Evolutionary conservation across 2,797 vertebrate species (phyloP), one percentile per base, ranked within the genome.

Genomic region (Anisognathus igniventris): DNA sequence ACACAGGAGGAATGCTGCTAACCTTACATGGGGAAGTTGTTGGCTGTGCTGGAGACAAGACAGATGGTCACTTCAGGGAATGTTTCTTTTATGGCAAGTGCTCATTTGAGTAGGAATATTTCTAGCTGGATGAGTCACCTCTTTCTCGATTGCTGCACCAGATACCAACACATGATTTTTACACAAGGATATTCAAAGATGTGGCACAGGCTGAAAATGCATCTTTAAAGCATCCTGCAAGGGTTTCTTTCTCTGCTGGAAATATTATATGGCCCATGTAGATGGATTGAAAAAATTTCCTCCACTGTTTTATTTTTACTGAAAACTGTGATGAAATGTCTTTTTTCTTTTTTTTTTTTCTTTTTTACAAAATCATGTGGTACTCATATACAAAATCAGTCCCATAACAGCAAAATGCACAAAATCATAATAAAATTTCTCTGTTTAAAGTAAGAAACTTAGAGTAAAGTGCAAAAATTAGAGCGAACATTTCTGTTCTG

Each of bases 391-490:
- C n/a, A 93, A 95, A 96, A 90, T 61, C 57, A 86, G 82, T 83
- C 42, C 48, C 56, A 71, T 25, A 48, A 64, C 57, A 84, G 78
- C 42, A 92, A 91, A 96, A 95, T 50, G 75, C 64, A 88, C 54
- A 71, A 90, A 86, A 86, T 74, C 57, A 95, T 71, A 65, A 78
- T 14, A 84, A 85, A 92, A 80, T 76, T n/a, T 30, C 44, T 89
- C 73, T 87, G 64, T 82, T 93, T 90, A 80, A 93, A 90, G 5
- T 90, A 87, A 92, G 86, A 60, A 77, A 73, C 50, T 97, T 96
- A 98, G 78, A 98, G 54, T 86, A 98, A 72, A 88, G 89, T 95
- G 95, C 97, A 98, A 90, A 98, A 97, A 92, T 95, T 98, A 39
- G 97, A 98, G 77, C 67, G 94, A 70, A 95, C 80, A 14, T 93